A percentile compares a stretch with the other conserved stretches of the same genome.
Evolutionary conservation across 2,113 vertebrate genomes (phyloP).

Genomic region (Cranoglanis bouderius): DNA sequence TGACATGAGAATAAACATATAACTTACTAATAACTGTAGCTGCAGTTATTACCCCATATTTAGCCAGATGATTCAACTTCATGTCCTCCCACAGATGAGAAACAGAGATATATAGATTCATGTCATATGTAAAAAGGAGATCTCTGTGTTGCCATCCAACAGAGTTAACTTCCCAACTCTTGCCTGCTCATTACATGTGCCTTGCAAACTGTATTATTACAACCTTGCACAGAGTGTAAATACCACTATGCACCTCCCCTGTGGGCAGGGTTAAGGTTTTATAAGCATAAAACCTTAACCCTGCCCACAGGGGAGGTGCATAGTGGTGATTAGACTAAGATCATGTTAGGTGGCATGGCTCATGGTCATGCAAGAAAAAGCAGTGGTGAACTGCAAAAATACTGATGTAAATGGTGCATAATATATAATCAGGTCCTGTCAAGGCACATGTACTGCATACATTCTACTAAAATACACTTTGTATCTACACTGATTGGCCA

Average conservation of each 20-base stretch:
- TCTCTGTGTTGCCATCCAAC: conserved; percentile 1
- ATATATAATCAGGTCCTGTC: not conserved
- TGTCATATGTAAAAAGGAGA: conserved; percentile 11
- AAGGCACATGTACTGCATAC: not conserved
- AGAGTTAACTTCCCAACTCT: not conserved
- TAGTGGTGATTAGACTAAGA: conserved; percentile 44
- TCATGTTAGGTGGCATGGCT: conserved; percentile 21
- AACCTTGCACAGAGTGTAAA: conserved; percentile 19
- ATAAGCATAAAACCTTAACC: conserved; percentile 52
- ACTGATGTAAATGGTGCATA: not conserved
- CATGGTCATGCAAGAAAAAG: conserved; percentile 17
- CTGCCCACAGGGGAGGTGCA: conserved; percentile 14
- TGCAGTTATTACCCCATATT: conserved; percentile 51
- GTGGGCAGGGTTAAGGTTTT: conserved; percentile 42
- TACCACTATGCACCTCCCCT: conserved; percentile 24
- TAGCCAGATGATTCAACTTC: conserved; percentile 42
- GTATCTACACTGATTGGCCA: not conserved
- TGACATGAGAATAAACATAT: not conserved
- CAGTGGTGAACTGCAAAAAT: not conserved
- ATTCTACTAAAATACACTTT: not conserved
- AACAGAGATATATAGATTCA: conserved; percentile 34
- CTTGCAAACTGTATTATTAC: not conserved
- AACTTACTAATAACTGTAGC: conserved; percentile 60
- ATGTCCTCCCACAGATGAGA: conserved; percentile 54
- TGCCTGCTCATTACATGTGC: conserved; percentile 3